Conservation (phyloP, 2,888 invertebrate species). For the Escarpia spicata region DNA sequence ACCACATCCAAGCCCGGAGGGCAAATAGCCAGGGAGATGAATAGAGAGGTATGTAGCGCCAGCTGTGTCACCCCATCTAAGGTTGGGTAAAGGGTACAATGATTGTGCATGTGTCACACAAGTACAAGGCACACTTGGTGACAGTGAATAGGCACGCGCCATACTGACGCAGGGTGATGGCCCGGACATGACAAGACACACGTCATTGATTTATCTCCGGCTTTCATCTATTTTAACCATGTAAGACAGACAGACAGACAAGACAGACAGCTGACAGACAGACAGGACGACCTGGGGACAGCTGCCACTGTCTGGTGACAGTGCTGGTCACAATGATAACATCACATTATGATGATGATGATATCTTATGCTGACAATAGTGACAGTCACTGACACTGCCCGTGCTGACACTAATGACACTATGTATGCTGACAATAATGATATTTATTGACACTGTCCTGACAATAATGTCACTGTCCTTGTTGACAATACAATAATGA, state of each 20-base stretch:
- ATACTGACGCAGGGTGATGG: background rate
- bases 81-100: background rate
- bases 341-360: background rate
- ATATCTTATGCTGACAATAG: background rate
- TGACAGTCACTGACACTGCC: background rate
- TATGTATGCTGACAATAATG: background rate
- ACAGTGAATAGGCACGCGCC: background rate
- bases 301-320: background rate
- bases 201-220: background rate
- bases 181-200: background rate
- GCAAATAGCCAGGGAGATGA: background rate
- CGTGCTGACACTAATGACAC: background rate
- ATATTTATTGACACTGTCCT: background rate
- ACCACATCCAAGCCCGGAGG: background rate
- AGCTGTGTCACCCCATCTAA: background rate
- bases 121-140: background rate
- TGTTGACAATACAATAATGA: background rate
- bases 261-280: no score
- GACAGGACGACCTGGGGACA: background rate
- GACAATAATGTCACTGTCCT: background rate
- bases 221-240: background rate
- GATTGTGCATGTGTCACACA: background rate
- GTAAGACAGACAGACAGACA: background rate
- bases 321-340: no score
- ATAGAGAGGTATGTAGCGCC: conserved; percentile 6